Evolutionary conservation across 2,888 invertebrate species (phyloP).

Genomic region (Resseliella maxima): DNA sequence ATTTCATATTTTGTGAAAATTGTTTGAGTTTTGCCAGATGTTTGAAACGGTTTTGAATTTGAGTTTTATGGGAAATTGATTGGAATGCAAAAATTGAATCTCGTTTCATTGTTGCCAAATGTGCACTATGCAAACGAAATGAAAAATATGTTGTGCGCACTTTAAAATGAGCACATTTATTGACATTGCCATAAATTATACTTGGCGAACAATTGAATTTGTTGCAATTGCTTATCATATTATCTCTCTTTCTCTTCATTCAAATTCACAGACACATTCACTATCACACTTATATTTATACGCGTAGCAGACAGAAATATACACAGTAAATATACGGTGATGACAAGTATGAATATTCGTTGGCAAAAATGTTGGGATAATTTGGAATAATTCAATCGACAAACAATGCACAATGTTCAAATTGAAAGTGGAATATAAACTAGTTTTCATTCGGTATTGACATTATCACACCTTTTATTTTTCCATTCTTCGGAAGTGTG

Average conservation of each 20-base stretch:
- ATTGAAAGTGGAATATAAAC: conserved; percentile 23
- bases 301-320: no score
- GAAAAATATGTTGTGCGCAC: not conserved
- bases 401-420: not conserved
- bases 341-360: not conserved
- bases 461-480: not conserved
- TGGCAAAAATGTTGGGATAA: not conserved
- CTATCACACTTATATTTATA: no score
- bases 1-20: not conserved
- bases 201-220: conserved; percentile 1
- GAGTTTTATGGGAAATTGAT: conserved; percentile 11
- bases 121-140: not conserved
- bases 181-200: conserved; percentile 15
- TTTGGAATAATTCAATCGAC: conserved; percentile 13
- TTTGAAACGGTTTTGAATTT: not conserved
- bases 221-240: conserved; percentile 6
- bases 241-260: not conserved
- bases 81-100: not conserved
- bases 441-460: not conserved
- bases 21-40: not conserved
- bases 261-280: not conserved
- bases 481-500: not conserved
- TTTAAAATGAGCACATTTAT: not conserved
- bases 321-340: no score
- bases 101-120: not conserved